phyloP scores from a whole-genome alignment of 2,797 vertebrate genomes.

The Malurus splendens region DNA sequence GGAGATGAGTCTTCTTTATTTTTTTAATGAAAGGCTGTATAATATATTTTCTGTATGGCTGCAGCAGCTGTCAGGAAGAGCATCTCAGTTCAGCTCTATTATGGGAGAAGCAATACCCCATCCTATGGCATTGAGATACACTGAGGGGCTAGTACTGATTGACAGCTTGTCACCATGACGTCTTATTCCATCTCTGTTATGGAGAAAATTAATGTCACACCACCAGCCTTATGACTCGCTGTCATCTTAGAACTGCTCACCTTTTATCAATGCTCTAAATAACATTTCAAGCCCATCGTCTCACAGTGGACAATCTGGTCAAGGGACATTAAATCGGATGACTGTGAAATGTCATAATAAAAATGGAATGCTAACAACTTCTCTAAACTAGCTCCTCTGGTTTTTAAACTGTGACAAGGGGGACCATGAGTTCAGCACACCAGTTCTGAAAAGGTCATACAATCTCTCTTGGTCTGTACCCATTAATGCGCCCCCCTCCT shows the following conservation, averaged over 20 bases:
- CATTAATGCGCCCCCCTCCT: slow-evolving; percentile 75
- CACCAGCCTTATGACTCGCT: slow-evolving; percentile 90
- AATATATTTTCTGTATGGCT: slow-evolving; percentile 86
- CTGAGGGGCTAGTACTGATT: slow-evolving; percentile 84
- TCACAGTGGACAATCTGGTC: slow-evolving; percentile 87
- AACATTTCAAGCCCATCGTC: slow-evolving; percentile 92
- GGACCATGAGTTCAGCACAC: slow-evolving; percentile 84
- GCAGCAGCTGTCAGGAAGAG: slow-evolving; percentile 80
- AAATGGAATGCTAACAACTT: slow-evolving; percentile 90
- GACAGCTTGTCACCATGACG: slow-evolving; percentile 97
- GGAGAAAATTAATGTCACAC: slow-evolving; percentile 89
- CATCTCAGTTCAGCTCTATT: slow-evolving; percentile 83
- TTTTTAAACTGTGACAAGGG: slow-evolving; percentile 85
- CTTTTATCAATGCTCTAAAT: slow-evolving; percentile 96
- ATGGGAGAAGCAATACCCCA: slow-evolving; percentile 79
- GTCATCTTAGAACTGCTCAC: slow-evolving; percentile 93
- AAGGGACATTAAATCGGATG: slow-evolving; percentile 92
- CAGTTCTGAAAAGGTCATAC: slow-evolving; percentile 91
- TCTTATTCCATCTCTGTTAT: slow-evolving; percentile 97
- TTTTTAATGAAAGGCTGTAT: slow-evolving; percentile 92
- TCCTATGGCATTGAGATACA: slow-evolving; percentile 77
- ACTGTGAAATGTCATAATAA: slow-evolving; percentile 90
- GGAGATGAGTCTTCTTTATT: slow-evolving; percentile 89
- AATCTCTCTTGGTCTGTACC: slow-evolving; percentile 81
- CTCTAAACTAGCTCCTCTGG: slow-evolving; percentile 80